A percentile compares a stretch with the other conserved stretches of the same genome.
phyloP scores from a whole-genome alignment of 2,113 vertebrate species.

The Tauraco erythrolophus region DNA sequence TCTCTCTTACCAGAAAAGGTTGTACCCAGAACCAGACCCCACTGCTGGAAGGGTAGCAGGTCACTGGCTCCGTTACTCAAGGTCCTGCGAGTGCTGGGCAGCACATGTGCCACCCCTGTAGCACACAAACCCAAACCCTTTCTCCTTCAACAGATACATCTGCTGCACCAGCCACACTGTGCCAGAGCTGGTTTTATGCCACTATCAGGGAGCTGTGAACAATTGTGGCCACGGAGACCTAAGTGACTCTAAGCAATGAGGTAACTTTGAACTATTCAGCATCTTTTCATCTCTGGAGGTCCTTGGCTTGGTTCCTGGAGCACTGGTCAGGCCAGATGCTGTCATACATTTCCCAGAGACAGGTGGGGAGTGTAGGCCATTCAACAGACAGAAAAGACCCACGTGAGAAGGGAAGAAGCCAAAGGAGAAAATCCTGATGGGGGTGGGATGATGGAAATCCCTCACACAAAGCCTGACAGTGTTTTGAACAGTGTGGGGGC shows the following conservation, averaged over 20 bases:
- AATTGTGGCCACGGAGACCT: background rate
- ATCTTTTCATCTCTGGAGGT: background rate
- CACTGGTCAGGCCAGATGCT: background rate
- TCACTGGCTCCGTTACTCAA: background rate
- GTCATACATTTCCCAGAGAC: background rate
- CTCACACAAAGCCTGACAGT: background rate
- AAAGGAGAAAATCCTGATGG: background rate
- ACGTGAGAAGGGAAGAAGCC: background rate
- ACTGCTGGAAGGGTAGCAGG: background rate
- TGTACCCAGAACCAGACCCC: background rate
- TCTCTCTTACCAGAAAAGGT: background rate
- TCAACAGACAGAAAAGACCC: background rate
- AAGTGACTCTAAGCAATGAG: background rate
- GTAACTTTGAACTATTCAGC: background rate
- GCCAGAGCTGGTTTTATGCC: background rate
- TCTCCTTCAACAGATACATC: background rate
- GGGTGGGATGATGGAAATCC: background rate
- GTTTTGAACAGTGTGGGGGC: background rate
- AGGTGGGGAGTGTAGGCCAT: background rate
- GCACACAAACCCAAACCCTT: background rate
- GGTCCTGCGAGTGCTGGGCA: background rate
- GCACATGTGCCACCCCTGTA: background rate
- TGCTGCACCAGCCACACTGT: background rate
- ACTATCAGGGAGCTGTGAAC: background rate
- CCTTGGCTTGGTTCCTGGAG: constrained; percentile 5